phyloP scores from a whole-genome alignment of 1,140 invertebrate genomes.

The Metaphire vulgaris region DNA sequence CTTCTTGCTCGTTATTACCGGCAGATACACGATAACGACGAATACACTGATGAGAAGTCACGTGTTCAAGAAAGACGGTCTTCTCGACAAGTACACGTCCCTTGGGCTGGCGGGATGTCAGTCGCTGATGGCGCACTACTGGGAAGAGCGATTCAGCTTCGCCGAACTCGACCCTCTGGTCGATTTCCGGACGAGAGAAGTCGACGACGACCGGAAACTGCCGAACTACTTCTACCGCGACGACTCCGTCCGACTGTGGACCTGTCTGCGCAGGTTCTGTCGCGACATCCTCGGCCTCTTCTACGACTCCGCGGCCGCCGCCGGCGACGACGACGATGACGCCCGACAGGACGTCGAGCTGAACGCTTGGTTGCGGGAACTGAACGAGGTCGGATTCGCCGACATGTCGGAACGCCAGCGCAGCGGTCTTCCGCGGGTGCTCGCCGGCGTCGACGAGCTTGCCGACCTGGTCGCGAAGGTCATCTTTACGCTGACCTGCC shows the following conservation, averaged over 20 bases:
- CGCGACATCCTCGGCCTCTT: constrained; percentile 6
- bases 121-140: constrained; percentile 17
- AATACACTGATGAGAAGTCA: constrained; percentile 18
- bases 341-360: constrained; percentile 9
- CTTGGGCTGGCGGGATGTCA: constrained; percentile 15
- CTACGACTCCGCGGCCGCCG: constrained; percentile 12
- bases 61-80: constrained; percentile 17
- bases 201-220: constrained; percentile 5
- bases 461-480: constrained; percentile 10
- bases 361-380: constrained; percentile 17
- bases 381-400: constrained; percentile 15
- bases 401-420: not conserved
- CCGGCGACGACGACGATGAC: constrained; percentile 13
- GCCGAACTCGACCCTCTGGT: not conserved
- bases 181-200: not conserved
- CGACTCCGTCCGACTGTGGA: not conserved
- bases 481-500: constrained; percentile 12
- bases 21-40: constrained; percentile 17
- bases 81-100: constrained; percentile 16
- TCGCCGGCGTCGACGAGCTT: not conserved
- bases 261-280: constrained; percentile 11
- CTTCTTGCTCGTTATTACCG: too few relatives aligned
- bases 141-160: constrained; percentile 5
- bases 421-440: not conserved
- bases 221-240: constrained; percentile 25